Conservation (phyloP, 2,113 vertebrate species). For the Salvelinus fontinalis region DNA sequence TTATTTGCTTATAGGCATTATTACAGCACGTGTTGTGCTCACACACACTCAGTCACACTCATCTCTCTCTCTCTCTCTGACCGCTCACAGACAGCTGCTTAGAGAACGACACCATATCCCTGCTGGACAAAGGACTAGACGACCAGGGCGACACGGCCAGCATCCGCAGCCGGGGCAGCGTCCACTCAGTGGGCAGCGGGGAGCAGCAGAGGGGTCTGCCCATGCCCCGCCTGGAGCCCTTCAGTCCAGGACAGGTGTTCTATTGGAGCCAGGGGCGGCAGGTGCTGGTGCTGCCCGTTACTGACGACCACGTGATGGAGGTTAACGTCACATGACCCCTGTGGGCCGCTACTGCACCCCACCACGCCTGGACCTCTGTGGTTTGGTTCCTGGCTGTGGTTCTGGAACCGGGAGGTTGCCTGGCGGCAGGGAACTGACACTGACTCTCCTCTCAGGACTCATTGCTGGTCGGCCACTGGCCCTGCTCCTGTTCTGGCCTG, state of each 20-base stretch:
- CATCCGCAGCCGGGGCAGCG: slow-evolving; percentile 83
- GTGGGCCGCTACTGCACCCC: not conserved
- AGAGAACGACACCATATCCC: slow-evolving; percentile 90
- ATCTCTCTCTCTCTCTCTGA: not conserved
- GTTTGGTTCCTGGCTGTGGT: slow-evolving; percentile 50
- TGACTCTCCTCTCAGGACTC: slow-evolving; percentile 14
- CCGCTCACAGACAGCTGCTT: slow-evolving; percentile 86
- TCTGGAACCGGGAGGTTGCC: slow-evolving; percentile 38
- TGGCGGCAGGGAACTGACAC: slow-evolving; percentile 39
- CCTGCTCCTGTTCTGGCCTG: no score
- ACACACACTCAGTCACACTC: no score
- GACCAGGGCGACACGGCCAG: slow-evolving; percentile 88
- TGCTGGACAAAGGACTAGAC: slow-evolving; percentile 89
- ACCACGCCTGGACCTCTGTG: slow-evolving; percentile 9
- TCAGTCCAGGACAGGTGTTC: slow-evolving; percentile 89
- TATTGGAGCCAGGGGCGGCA: slow-evolving; percentile 83
- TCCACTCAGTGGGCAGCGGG: slow-evolving; percentile 78
- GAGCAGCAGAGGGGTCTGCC: slow-evolving; percentile 84
- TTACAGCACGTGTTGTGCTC: no score
- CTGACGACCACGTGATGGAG: slow-evolving; percentile 93
- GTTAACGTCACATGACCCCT: slow-evolving; percentile 91
- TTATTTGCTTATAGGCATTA: no score
- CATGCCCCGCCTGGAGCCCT: slow-evolving; percentile 91
- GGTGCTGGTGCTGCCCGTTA: slow-evolving; percentile 90
- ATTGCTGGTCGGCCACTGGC: no score